A percentile compares a stretch with the other conserved stretches of the same genome.
These are phyloP conservation scores for Atta texana DNA, from an alignment of 1,140 invertebrate species.

Conservation along the genomic window DNA sequence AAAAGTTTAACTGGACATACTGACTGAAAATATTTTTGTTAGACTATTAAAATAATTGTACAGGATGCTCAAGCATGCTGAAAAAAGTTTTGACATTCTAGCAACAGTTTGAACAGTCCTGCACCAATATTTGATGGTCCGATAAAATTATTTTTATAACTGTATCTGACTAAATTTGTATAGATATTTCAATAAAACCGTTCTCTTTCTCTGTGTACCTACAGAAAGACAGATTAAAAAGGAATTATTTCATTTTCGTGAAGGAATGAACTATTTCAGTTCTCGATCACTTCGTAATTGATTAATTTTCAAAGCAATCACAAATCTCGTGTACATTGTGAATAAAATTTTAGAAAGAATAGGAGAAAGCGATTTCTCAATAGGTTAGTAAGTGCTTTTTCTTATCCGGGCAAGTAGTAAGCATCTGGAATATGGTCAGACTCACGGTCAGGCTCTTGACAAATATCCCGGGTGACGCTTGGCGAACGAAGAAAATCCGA, in stretches of 20 bases:
- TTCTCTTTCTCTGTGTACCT: no score
- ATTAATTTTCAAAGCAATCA: not conserved
- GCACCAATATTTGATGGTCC: no score
- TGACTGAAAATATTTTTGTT: no score
- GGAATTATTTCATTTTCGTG: not conserved
- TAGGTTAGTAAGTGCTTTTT: conserved; percentile 9
- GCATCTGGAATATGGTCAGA: conserved; percentile 30
- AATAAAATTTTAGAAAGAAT: not conserved
- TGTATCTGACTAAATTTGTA: no score
- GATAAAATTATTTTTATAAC: no score
- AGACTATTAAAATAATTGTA: no score
- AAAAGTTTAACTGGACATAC: no score
- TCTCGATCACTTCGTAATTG: not conserved
- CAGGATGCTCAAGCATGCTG: no score
- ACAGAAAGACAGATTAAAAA: not conserved
- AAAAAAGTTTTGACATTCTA: no score
- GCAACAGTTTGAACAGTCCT: no score
- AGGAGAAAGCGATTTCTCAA: not conserved
- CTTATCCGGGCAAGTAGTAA: conserved; percentile 39
- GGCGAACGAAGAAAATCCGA: conserved; percentile 60
- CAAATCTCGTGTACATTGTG: not conserved
- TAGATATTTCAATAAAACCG: no score
- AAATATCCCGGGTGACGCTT: conserved; percentile 59
- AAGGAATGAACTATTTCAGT: not conserved
- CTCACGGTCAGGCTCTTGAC: conserved; percentile 34